Evolutionary conservation across 2,888 invertebrate species (phyloP).

Genomic region (Petrophora chlorosata): DNA sequence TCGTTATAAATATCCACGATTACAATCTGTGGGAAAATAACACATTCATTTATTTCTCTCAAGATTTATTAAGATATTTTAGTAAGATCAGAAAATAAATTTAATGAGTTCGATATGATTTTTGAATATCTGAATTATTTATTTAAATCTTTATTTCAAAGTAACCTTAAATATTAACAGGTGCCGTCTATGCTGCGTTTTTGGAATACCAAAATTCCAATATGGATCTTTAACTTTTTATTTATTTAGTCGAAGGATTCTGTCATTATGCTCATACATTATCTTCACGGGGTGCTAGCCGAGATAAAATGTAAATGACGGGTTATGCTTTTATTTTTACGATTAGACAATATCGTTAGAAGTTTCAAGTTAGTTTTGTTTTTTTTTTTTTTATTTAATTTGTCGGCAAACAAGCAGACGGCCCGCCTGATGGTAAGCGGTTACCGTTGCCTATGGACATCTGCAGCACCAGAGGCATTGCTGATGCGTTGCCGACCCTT

Average conservation of each 20-base stretch:
- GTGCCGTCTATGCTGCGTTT: conserved; percentile 38
- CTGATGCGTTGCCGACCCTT: too few relatives aligned
- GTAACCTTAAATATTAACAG: background rate
- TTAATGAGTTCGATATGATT: background rate
- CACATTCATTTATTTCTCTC: conserved; percentile 17
- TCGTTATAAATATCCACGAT: conserved; percentile 21
- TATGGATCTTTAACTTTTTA: conserved; percentile 56
- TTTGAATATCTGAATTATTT: background rate
- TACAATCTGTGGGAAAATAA: conserved; percentile 37
- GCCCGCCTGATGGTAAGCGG: too few relatives aligned
- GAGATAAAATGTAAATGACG: conserved; percentile 63
- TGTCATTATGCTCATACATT: conserved; percentile 72
- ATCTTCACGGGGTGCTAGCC: conserved; percentile 67
- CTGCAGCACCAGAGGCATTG: too few relatives aligned
- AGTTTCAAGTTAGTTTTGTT: background rate
- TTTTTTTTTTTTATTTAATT: too few relatives aligned
- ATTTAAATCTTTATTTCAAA: background rate
- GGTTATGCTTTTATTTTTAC: background rate
- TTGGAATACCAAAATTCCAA: conserved; percentile 66
- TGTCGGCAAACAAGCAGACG: too few relatives aligned
- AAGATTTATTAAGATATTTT: conserved; percentile 36
- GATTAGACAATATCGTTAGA: background rate
- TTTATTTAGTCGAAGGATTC: conserved; percentile 51
- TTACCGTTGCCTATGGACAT: too few relatives aligned
- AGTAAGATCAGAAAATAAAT: background rate